A percentile compares a stretch with the other conserved stretches of the same genome.
Evolutionary conservation across 2,888 invertebrate genomes (phyloP).

Genomic region (Coelinius sp.): DNA sequence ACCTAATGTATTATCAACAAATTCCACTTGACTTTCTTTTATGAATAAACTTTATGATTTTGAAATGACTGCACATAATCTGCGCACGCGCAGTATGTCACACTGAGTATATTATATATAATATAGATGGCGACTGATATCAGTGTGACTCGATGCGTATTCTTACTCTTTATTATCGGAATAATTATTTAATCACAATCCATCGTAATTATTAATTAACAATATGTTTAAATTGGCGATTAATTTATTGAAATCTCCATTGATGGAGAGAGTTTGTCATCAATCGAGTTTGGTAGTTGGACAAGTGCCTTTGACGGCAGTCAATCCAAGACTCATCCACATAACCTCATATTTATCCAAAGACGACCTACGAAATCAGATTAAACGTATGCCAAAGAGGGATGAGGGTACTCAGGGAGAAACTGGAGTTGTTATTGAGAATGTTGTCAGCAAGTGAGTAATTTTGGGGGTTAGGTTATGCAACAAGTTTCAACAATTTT

Average conservation of each 20-base stretch:
- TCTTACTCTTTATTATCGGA: too few species aligned
- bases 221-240: constrained; percentile 43
- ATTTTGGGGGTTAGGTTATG: not conserved
- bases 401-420: constrained; percentile 89
- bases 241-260: constrained; percentile 21
- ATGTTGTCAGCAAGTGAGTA: constrained; percentile 75
- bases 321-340: constrained; percentile 40
- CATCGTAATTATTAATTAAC: not conserved
- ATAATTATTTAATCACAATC: not conserved
- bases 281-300: not conserved
- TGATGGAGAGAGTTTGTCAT: not conserved
- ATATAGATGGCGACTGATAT: too few species aligned
- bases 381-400: constrained; percentile 64
- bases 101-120: too few species aligned
- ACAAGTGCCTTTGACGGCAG: not conserved
- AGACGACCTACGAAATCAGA: constrained; percentile 62
- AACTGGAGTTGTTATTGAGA: constrained; percentile 80
- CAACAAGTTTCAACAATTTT: not conserved
- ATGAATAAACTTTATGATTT: not conserved
- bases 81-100: too few species aligned
- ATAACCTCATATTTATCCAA: constrained; percentile 51
- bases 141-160: too few species aligned
- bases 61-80: too few species aligned
- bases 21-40: not conserved
- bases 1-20: not conserved